A percentile compares a stretch with the other conserved stretches of the same genome.
phyloP scores from a whole-genome alignment of 2,113 vertebrate genomes.

The Rafetus swinhoei region DNA sequence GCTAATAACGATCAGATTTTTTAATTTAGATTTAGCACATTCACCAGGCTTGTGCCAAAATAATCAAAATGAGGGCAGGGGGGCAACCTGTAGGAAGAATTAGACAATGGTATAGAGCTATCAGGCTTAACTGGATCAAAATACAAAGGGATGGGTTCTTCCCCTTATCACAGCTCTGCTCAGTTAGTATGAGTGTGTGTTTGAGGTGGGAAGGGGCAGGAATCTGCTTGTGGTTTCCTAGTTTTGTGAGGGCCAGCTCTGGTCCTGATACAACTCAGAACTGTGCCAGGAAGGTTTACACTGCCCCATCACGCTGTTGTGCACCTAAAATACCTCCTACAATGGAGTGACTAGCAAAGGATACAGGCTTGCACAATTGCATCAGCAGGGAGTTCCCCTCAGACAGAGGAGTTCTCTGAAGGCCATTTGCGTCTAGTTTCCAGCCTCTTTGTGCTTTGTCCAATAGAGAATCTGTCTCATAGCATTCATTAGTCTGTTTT shows the following conservation, averaged over 20 bases:
- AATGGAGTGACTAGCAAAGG: background rate
- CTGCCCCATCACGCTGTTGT: background rate
- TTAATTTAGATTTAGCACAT: background rate
- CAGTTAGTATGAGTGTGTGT: background rate
- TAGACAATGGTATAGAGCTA: background rate
- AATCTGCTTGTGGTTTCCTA: background rate
- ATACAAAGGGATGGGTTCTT: background rate
- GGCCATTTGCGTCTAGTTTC: background rate
- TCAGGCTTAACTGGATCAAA: background rate
- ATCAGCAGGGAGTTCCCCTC: background rate
- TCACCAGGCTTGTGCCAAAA: background rate
- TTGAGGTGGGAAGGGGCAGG: background rate
- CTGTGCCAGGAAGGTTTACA: background rate
- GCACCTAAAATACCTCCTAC: background rate
- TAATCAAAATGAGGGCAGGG: background rate
- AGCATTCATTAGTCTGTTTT: background rate
- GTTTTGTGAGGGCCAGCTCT: background rate
- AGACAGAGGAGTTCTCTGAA: background rate
- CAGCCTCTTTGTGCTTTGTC: background rate
- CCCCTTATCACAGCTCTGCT: background rate
- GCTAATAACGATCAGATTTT: background rate
- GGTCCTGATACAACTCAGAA: background rate
- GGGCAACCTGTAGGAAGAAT: background rate
- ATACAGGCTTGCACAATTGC: background rate
- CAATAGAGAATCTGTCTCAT: background rate